Percentiles rank a stretch among this genome's conserved stretches.
Evolutionary conservation across 92 coral and sea anemone species (phyloP).

Genomic region (Epizoanthus scotinus): DNA sequence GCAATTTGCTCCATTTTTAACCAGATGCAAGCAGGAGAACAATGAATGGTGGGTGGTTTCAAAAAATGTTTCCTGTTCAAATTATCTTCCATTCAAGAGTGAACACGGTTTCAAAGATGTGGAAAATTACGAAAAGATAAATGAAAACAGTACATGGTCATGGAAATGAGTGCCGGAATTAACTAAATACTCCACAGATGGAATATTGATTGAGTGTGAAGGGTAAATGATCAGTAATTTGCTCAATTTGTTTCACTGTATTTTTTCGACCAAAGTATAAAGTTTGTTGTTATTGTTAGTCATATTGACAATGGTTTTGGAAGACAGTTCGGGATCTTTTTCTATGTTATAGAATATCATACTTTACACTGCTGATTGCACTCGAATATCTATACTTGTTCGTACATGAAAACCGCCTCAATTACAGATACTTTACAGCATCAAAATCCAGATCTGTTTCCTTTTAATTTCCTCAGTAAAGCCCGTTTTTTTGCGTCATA

Average conservation of each 20-base stretch:
- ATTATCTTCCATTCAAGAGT: neutral
- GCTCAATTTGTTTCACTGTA: neutral
- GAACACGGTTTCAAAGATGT: neutral
- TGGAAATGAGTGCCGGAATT: slow-evolving; percentile 23
- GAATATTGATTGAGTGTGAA: slow-evolving; percentile 6
- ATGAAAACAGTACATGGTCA: slow-evolving; percentile 17
- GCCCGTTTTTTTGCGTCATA: neutral
- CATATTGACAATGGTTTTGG: neutral
- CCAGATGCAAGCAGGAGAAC: neutral
- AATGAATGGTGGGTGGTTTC: neutral
- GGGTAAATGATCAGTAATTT: neutral
- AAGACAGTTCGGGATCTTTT: neutral
- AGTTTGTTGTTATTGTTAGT: neutral
- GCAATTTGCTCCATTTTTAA: neutral
- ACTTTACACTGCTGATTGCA: neutral
- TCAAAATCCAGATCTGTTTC: neutral
- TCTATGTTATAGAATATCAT: neutral
- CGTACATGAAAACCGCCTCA: neutral
- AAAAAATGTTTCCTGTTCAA: neutral
- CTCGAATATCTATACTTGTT: neutral
- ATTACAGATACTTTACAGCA: neutral
- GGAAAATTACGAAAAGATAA: neutral
- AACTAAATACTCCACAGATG: neutral
- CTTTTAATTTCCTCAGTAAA: neutral
- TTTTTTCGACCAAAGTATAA: slow-evolving; percentile 4